Evolutionary conservation across 2,113 vertebrate genomes (phyloP), one percentile per base, ranked within the genome.

Genomic region (Regulus satrapa): DNA sequence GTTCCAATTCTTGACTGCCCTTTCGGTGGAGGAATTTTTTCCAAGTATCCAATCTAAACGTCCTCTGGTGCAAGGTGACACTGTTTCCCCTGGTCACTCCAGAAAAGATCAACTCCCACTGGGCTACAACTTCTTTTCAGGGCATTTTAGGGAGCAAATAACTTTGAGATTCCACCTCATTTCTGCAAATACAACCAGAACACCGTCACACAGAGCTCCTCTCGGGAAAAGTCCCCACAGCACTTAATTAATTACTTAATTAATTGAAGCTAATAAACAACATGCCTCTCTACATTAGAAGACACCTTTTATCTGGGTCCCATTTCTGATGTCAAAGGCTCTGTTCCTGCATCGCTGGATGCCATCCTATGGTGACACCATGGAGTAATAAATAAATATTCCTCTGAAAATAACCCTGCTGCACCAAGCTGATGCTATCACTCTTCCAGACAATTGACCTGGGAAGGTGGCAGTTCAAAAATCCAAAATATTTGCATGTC

Each of bases 361-460:
- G n/a, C 24, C 7, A 11, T 59, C 55, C 40, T 49, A 9, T 0
- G 17, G 45, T 0, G 1, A 63, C 18, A 32, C 26, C 21, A 1
- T 0, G 0, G 48, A 36, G 15, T 17, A 54, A 83, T 52, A 63
- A 89, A 84, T 43, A 52, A 78, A 72, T 38, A 61, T 61, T 68
- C 15, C 25, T 5, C 52, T 40, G 36, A 76, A 94, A 85, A 68
- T 25, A 40, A 4, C 32, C 3, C 19, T 34, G 38, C n/a, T 8
- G n/a, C 19, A 91, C 68, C 36, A 2, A 5, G n/a, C 38, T 79
- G 73, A 61, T 52, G 8, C 6, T 2, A 34, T 45, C 69, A 21
- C 41, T 89, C 48, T 18, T 23, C 25, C 69, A 89, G 72, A 74
- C 10, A 24, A 61, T n/a, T 1, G 21, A 26, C 25, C 56, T 7